Evolutionary conservation across 2,113 vertebrate genomes (phyloP).

Genomic region (Apodemus sylvaticus): DNA sequence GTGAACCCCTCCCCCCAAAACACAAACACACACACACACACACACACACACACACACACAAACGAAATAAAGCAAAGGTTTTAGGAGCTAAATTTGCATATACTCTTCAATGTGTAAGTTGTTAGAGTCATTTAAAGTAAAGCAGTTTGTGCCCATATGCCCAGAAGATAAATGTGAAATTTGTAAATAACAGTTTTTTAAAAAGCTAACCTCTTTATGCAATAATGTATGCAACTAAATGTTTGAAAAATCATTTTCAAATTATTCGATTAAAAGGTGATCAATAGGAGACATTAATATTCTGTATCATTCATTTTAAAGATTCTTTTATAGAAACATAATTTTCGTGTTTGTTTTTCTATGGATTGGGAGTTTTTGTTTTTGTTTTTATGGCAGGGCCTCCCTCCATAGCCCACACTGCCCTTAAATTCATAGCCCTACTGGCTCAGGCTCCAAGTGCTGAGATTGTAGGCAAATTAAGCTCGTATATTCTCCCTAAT

Average conservation of each 20-base stretch:
- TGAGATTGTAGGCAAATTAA: not conserved
- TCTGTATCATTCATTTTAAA: not conserved
- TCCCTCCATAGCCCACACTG: not conserved
- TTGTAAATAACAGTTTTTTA: not conserved
- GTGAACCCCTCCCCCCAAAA: not conserved
- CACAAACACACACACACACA: no score
- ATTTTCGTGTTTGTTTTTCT: not conserved
- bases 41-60: no score
- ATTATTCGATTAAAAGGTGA: constrained; percentile 13
- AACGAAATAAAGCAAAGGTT: not conserved
- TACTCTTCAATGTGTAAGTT: not conserved
- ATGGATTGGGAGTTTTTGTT: not conserved
- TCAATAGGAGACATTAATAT: not conserved
- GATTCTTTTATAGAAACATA: not conserved
- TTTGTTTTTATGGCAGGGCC: not conserved
- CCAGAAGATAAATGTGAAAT: not conserved
- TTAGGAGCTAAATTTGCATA: not conserved
- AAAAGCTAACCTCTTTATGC: not conserved
- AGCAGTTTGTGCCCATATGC: not conserved
- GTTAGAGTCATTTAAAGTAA: not conserved
- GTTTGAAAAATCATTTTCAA: not conserved
- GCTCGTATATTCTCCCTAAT: not conserved
- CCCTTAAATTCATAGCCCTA: not conserved
- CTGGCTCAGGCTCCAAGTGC: not conserved
- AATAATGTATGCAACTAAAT: not conserved